Percentiles rank a stretch among this genome's conserved stretches.
These are phyloP conservation scores for Ictalurus furcatus DNA, from an alignment of 2,113 vertebrate genomes.

Conservation along the genomic window DNA sequence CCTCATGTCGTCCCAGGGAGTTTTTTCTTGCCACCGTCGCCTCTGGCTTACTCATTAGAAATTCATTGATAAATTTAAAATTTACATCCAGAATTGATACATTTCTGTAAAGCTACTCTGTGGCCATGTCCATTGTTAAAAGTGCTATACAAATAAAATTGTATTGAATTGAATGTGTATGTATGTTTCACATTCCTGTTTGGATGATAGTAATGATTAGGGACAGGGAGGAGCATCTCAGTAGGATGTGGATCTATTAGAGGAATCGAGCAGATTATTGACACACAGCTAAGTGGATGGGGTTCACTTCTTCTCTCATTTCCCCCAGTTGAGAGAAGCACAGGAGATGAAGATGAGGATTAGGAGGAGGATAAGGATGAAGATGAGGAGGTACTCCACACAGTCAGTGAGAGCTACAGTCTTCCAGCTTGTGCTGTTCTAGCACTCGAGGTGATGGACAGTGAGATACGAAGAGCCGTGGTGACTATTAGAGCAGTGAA, in stretches of 20 bases:
- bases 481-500: slow-evolving; percentile 90
- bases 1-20: neutral
- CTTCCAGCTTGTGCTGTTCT: slow-evolving; percentile 66
- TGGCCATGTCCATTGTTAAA: neutral
- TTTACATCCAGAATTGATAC: neutral
- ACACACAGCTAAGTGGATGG: slow-evolving; percentile 47
- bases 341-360: neutral
- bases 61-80: neutral
- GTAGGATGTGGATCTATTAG: slow-evolving; percentile 49
- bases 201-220: slow-evolving; percentile 36
- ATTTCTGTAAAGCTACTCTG: neutral
- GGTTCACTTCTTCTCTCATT: slow-evolving; percentile 42
- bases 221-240: slow-evolving; percentile 41
- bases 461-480: slow-evolving; percentile 86
- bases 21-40: neutral
- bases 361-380: slow-evolving; percentile 4
- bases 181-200: slow-evolving; percentile 15
- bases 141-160: neutral
- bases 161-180: neutral
- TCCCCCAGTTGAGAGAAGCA: neutral
- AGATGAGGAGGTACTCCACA: neutral
- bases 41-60: neutral
- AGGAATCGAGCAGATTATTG: slow-evolving; percentile 41
- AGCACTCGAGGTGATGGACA: slow-evolving; percentile 85
- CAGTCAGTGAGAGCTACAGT: slow-evolving; percentile 6